Evolutionary conservation across 2,888 invertebrate species (phyloP).

Genomic region (Cosmia pyralina): DNA sequence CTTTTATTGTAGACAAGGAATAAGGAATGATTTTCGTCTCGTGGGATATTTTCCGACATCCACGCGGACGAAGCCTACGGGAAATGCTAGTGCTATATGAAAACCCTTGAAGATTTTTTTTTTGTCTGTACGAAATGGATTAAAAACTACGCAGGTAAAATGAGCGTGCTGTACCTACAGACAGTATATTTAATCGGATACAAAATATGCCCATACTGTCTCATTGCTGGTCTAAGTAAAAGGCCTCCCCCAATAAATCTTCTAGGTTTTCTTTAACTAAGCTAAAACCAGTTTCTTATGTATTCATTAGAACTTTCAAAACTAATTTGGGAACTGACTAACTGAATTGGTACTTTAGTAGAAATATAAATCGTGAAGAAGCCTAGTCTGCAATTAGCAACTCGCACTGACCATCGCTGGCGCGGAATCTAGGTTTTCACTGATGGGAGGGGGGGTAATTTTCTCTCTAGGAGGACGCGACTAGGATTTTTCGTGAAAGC

Average conservation of each 20-base stretch:
- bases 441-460: too few species aligned
- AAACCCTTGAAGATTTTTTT: not conserved
- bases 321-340: not conserved
- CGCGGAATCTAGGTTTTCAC: too few species aligned
- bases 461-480: too few species aligned
- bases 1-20: too few species aligned
- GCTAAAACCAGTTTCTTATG: not conserved
- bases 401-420: not conserved
- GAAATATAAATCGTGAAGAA: not conserved
- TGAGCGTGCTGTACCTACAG: not conserved
- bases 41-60: too few species aligned
- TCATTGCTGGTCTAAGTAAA: not conserved
- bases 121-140: not conserved
- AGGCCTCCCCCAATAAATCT: not conserved
- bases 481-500: too few species aligned
- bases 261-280: not conserved
- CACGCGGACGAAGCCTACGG: too few species aligned
- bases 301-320: not conserved
- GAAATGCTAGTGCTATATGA: too few species aligned
- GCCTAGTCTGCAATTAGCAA: not conserved
- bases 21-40: too few species aligned
- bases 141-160: not conserved
- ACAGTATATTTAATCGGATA: not conserved
- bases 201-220: not conserved
- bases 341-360: not conserved